phyloP scores from a whole-genome alignment of 2,888 invertebrate species.

The Apamea anceps region DNA sequence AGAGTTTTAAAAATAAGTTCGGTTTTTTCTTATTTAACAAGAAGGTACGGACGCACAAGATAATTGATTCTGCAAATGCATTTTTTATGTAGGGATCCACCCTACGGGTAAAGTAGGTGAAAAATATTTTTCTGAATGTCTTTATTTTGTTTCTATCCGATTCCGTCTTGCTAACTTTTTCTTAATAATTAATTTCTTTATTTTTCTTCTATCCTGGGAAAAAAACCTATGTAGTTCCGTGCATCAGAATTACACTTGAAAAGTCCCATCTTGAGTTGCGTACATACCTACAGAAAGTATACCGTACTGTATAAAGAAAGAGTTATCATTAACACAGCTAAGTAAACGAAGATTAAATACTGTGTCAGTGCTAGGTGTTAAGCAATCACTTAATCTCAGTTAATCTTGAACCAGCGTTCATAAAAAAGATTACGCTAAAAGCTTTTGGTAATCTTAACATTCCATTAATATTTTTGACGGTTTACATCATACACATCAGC shows the following conservation, averaged over 20 bases:
- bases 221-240: neutral
- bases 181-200: neutral
- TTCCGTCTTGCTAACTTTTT: neutral
- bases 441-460: slow-evolving; percentile 48
- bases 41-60: too few species aligned
- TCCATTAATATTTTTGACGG: slow-evolving; percentile 11
- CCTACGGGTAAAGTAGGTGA: neutral
- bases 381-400: slow-evolving; percentile 43
- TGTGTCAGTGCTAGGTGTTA: slow-evolving; percentile 8
- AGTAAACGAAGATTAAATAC: slow-evolving; percentile 27
- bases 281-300: neutral
- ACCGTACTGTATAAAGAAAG: neutral
- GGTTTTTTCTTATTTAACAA: neutral
- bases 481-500: neutral
- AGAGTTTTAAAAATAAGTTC: neutral
- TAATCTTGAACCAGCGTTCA: slow-evolving; percentile 39
- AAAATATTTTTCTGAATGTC: too few species aligned
- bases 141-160: neutral
- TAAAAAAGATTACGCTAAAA: slow-evolving; percentile 40
- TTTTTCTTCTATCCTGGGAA: too few species aligned
- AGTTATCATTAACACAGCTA: neutral
- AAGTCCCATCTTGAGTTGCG: neutral
- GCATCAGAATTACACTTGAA: neutral
- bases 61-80: neutral
- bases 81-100: neutral